Percentiles rank a stretch among this genome's conserved stretches.
phyloP scores from a whole-genome alignment of 2,113 vertebrate genomes.

The Channa maculata region DNA sequence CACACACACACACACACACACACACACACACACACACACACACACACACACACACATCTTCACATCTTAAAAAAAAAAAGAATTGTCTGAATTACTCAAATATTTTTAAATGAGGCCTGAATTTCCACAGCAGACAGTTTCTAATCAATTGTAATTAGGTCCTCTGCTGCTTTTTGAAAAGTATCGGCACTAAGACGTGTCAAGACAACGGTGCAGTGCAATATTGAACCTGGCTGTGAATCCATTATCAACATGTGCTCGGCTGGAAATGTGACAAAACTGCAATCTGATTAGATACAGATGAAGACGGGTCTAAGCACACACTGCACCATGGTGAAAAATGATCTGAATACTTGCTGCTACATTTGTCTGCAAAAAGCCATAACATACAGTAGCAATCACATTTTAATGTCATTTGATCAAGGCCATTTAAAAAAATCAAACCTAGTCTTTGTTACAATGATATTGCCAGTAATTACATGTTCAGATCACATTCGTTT shows the following conservation, averaged over 20 bases:
- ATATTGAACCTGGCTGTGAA: conserved; percentile 61
- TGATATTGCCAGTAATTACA: conserved; percentile 7
- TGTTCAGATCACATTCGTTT: conserved; percentile 8
- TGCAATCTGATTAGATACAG: conserved; percentile 54
- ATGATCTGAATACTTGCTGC: conserved; percentile 39
- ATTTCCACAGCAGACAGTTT: conserved; percentile 54
- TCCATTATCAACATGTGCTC: conserved; percentile 58
- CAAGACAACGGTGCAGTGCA: conserved; percentile 10
- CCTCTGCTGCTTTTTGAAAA: conserved; percentile 43
- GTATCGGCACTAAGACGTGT: conserved; percentile 48
- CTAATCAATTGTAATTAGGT: conserved; percentile 75
- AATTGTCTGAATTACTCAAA: conserved; percentile 48
- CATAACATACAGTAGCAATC: background rate
- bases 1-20: conserved; percentile 1
- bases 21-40: conserved; percentile 2
- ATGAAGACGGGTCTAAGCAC: conserved; percentile 32
- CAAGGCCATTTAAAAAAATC: background rate
- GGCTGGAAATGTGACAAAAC: conserved; percentile 69
- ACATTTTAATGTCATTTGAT: conserved; percentile 32
- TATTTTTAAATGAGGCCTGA: conserved; percentile 62
- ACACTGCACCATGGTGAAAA: conserved; percentile 13
- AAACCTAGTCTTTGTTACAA: background rate
- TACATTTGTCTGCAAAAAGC: conserved; percentile 23
- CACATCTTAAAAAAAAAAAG: conserved; percentile 12
- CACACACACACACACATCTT: conserved; percentile 2